Percentiles rank a stretch among this genome's conserved stretches.
Evolutionary conservation across 2,797 vertebrate species (phyloP).

Genomic region (Falco berigora): DNA sequence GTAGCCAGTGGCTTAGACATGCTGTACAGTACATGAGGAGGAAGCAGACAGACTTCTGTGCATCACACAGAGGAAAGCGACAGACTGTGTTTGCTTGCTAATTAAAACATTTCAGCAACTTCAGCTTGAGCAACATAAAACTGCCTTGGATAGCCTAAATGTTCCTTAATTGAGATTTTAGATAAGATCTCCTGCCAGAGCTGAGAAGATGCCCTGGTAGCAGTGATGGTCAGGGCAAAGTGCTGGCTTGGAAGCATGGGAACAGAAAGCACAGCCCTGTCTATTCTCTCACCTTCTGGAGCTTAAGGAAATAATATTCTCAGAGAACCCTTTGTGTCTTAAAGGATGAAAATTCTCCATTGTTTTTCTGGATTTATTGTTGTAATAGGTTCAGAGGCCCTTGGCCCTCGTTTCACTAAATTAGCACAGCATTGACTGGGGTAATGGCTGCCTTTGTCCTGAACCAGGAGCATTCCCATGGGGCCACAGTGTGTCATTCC

Average conservation of each 20-base stretch:
- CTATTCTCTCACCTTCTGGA: background rate
- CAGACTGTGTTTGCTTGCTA: conserved; percentile 24
- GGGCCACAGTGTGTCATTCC: background rate
- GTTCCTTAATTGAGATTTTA: conserved; percentile 10
- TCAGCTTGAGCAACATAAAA: conserved; percentile 21
- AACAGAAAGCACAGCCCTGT: background rate
- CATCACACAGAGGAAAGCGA: background rate
- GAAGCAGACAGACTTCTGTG: conserved; percentile 42
- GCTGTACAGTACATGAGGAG: background rate
- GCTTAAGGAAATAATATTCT: background rate
- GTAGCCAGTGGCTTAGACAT: conserved; percentile 14
- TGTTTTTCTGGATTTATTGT: background rate
- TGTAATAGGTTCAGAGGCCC: background rate
- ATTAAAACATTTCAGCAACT: conserved; percentile 39
- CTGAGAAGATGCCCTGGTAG: background rate
- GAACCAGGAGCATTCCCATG: background rate
- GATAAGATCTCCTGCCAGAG: conserved; percentile 5
- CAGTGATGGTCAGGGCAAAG: background rate
- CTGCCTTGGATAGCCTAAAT: background rate
- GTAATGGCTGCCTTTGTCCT: background rate
- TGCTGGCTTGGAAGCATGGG: background rate
- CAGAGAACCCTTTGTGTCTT: background rate
- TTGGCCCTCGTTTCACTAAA: background rate
- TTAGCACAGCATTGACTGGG: background rate
- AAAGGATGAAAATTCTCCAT: background rate